A percentile compares a stretch with the other conserved stretches of the same genome.
phyloP scores from a whole-genome alignment of 2,113 vertebrate genomes.

The Gymnobelideus leadbeateri region DNA sequence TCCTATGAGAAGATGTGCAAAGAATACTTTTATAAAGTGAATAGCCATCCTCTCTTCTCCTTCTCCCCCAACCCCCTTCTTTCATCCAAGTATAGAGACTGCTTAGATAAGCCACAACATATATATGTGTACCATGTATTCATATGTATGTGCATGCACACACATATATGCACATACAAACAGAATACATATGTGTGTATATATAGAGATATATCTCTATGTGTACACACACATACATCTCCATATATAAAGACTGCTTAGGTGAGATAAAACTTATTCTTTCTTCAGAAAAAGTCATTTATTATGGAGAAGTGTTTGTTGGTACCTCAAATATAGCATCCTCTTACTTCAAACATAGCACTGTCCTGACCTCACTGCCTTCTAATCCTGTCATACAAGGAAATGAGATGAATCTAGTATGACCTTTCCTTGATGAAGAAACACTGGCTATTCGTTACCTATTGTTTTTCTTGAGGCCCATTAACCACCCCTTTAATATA shows the following conservation, averaged over 20 bases:
- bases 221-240: not conserved
- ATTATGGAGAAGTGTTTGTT: not conserved
- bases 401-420: not conserved
- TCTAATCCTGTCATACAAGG: not conserved
- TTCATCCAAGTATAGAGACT: not conserved
- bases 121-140: not conserved
- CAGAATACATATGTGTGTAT: not conserved
- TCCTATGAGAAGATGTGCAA: not conserved
- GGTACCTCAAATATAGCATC: not conserved
- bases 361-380: not conserved
- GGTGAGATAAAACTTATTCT: not conserved
- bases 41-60: not conserved
- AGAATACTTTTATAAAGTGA: slow-evolving; percentile 19
- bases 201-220: not conserved
- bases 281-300: not conserved
- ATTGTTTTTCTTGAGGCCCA: not conserved
- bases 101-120: not conserved
- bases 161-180: no score
- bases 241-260: not conserved
- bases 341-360: not conserved
- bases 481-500: not conserved
- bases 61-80: not conserved
- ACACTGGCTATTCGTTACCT: not conserved
- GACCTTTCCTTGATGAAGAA: not conserved
- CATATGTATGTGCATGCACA: no score